Evolutionary conservation across 1,140 invertebrate species (phyloP), one percentile per base, ranked within the genome.

Genomic region (Episyrphus balteatus): DNA sequence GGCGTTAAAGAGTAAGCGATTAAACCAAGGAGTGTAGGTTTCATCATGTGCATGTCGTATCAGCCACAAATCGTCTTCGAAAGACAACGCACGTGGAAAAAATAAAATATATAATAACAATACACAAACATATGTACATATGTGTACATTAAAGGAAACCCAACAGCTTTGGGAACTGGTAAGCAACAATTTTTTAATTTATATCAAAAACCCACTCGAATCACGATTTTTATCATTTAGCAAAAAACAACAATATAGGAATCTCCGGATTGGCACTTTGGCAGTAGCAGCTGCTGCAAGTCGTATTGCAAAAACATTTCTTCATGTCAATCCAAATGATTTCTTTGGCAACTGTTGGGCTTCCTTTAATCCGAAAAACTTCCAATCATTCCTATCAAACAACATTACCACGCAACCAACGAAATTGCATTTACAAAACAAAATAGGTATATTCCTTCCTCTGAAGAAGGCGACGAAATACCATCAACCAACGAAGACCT

Each of bases 281-380:
- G 90, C 95, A 62, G 75, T 96, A 38, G 90, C 92, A 40, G 92
- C 92, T 47, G 92, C 92, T 43, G 84, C 84, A 51, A 88, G 92
- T 67, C 75, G 92, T 66, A 82, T 92, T 66, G 91, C 92, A 18
- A 91, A 95, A 72, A 83, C 78, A 58, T 92, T 96, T 30, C 74
- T 98, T n/a, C 93, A 98, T 70, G 70, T 97, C 42, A 88, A 94
- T 70, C 79, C 79, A 53, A 88, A 92, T 69, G 83, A 90, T 57
- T 93, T 87, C 70, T 96, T 96, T 72, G 91, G 92, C 46, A 87
- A 86, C 19, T 73, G 84, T 18, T 96, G 91, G 90, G 86, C 88
- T 11, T 90, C 89, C 3, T 92, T 95, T 55, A 92, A 85, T 64
- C 83, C 94, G 60, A 82, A 92, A 53, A 78, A 80, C 5, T 70